Evolutionary conservation across 2,797 vertebrate genomes (phyloP), one percentile per base, ranked within the genome.

Genomic region (Karalla daura): DNA sequence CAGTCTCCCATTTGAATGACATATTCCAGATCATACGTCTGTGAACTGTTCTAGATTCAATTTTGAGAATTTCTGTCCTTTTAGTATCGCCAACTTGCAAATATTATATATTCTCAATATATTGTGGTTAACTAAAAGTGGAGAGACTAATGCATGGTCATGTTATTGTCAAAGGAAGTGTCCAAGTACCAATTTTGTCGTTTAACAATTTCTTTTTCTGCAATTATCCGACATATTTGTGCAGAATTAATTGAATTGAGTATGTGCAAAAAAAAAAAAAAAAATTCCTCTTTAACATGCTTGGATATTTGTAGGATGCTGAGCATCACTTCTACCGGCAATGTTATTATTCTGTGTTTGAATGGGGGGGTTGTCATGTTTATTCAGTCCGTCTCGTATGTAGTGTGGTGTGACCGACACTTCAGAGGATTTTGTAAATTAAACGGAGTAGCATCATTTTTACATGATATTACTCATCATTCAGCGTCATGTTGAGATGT

Each of bases 81-180:
- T n/a, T 85, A 90, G 84, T 90, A 91, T 85, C 77, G 78, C 89
- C 86, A 90, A 90, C 83, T 83, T 89, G 80, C 90, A 86, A 91
- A 88, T 91, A 89, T 83, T 84, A 85, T 93, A 90, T 93, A 89
- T 89, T 88, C 89, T 91, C 83, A 88, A 85, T 86, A 92, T 92
- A 90, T 84, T 89, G 89, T 92, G 89, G 85, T 92, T 84, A 88
- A 89, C 88, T 85, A 85, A 86, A 91, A 85, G 78, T 90, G 90
- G 88, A 87, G 74, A 90, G 90, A 92, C 86, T 85, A 90, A 90
- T 92, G 90, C 90, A 91, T 93, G 91, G 89, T 89, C 83, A 87
- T 90, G 88, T 91, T 87, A 79, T 82, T 87, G 89, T 91, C 86
- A 81, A 86, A 84, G 82, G 89, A 90, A 88, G 86, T 92, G 91